Evolutionary conservation across 2,113 vertebrate species (phyloP).

Genomic region (Nothocercus julius): DNA sequence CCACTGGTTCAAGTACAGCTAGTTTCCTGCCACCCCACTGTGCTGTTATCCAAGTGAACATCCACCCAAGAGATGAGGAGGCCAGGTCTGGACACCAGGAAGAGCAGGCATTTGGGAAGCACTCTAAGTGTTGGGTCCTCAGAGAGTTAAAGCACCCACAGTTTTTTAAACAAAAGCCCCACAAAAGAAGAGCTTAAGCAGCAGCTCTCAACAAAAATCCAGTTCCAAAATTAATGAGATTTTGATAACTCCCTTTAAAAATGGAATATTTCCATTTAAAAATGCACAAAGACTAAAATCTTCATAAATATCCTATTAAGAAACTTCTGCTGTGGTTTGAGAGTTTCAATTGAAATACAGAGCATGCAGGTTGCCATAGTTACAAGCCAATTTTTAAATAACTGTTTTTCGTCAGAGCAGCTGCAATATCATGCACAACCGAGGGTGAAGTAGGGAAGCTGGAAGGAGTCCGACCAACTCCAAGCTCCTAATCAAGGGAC

Average conservation of each 20-base stretch:
- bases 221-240: conserved; percentile 38
- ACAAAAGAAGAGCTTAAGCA: neutral
- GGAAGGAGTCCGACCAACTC: neutral
- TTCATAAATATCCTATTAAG: conserved; percentile 64
- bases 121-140: neutral
- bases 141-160: neutral
- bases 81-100: neutral
- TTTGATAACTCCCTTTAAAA: conserved; percentile 37
- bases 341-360: conserved; percentile 65
- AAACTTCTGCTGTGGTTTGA: conserved; percentile 64
- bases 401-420: conserved; percentile 60
- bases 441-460: conserved; percentile 7
- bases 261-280: conserved; percentile 45
- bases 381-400: conserved; percentile 72
- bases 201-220: neutral
- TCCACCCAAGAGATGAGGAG: neutral
- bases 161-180: neutral
- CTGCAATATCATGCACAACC: conserved; percentile 24
- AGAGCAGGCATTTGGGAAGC: neutral
- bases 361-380: conserved; percentile 73
- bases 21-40: neutral
- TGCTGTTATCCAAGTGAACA: fast-evolving
- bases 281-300: conserved; percentile 45
- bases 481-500: neutral
- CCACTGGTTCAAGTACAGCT: neutral